These are phyloP conservation scores for Sisor rabdophorus DNA, from an alignment of 2,113 vertebrate species.

Conservation along the genomic window DNA sequence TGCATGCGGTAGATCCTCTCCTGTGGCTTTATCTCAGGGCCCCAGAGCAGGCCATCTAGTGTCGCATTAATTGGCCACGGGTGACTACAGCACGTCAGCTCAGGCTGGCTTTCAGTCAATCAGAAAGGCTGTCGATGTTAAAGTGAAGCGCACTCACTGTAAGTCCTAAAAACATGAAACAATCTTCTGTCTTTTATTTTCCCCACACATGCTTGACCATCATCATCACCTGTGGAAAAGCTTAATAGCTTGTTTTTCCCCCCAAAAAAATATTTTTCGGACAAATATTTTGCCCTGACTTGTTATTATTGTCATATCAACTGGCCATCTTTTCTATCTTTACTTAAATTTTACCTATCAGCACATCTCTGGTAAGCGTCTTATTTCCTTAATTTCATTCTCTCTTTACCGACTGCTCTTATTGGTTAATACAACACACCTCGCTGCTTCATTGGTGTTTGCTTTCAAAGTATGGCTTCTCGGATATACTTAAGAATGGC, in stretches of 20 bases:
- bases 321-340: conserved; percentile 21
- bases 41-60: conserved; percentile 29
- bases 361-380: conserved; percentile 12
- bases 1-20: conserved; percentile 36
- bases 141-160: conserved; percentile 31
- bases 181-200: conserved; percentile 22
- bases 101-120: conserved; percentile 21
- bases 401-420: conserved; percentile 20
- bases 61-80: conserved; percentile 58
- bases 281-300: conserved; percentile 22
- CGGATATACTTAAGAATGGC: conserved; percentile 49
- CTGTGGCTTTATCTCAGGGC: conserved; percentile 35
- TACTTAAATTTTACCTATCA: conserved; percentile 8
- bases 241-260: conserved; percentile 17
- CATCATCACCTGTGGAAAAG: conserved; percentile 44
- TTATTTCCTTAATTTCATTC: conserved; percentile 15
- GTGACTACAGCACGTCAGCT: conserved; percentile 45
- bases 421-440: conserved; percentile 49
- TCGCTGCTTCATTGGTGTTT: conserved; percentile 44
- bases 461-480: conserved; percentile 46
- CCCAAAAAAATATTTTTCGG: conserved; percentile 11
- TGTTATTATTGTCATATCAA: conserved; percentile 44
- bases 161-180: conserved; percentile 6
- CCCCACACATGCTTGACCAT: conserved; percentile 20
- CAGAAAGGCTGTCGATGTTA: conserved; percentile 42